Evolutionary conservation across 2,888 invertebrate genomes (phyloP), one percentile per base, ranked within the genome.

Genomic region (Xestia ashworthii): DNA sequence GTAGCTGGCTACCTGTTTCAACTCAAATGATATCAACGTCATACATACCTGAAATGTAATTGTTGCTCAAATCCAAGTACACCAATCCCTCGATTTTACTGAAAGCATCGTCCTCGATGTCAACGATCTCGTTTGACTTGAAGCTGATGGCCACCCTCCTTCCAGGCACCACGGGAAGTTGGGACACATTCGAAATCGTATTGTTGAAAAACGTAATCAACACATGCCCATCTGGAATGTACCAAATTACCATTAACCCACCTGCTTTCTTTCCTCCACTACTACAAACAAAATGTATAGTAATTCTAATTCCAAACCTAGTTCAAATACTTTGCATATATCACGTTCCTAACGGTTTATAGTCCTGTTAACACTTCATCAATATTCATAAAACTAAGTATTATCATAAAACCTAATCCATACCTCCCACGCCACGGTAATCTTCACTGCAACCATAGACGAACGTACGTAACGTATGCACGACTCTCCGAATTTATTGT

Each of bases 151-250:
- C 96, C 12, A 97, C 92, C 72, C 93, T 93, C 66, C 90, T 92
- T 48, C 96, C 96, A 9, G 96, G 95, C 70, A 96, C 95, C 0
- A 89, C 75, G 3, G 96, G 95, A 76, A 97, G 90, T 87, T 94
- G 92, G 74, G 95, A 94, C 79, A 97, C 90, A 46, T 93, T 95
- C 11, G 90, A 93, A 78, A 97, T 96, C 82, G 95, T 95, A 91
- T 97, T 97, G 91, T 96, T 94, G 92, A 96, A 97, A 91, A 97
- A 97, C n/a, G 96, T 97, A 74, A 97, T 97, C 86, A 97, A 91
- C 74, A 97, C 93, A 78, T 96, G 93, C 22, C 92, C 93, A 80
- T 94, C 97, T 97, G 93, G 76, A 95, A 94, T 80, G 77, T 82
- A 78, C 53, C 60, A 73, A 75, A 81, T 67, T 64, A 67, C 55